These are phyloP conservation scores for Nipponia nippon DNA, from an alignment of 2,113 vertebrate genomes.

Conservation along the genomic window DNA sequence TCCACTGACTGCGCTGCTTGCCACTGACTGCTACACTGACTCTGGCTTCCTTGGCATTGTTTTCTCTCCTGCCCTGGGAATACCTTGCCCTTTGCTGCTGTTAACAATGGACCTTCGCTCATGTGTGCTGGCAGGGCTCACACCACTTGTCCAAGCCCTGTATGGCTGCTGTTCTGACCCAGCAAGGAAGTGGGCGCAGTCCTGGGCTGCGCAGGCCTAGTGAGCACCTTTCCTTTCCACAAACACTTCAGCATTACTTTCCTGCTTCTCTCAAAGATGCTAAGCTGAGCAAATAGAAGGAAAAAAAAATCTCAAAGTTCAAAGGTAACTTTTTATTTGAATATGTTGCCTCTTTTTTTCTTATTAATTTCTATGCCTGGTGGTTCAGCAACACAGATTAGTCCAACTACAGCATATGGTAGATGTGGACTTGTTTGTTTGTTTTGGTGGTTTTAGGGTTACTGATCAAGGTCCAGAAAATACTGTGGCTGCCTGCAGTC, in stretches of 20 bases:
- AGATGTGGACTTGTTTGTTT: neutral
- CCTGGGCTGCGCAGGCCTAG: neutral
- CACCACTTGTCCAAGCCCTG: fast-evolving
- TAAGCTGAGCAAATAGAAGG: neutral
- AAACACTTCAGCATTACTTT: neutral
- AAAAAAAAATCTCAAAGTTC: neutral
- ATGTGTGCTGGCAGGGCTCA: neutral
- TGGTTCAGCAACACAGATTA: neutral
- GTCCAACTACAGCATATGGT: neutral
- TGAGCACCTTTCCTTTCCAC: neutral
- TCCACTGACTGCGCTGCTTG: neutral
- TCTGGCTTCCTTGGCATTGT: neutral
- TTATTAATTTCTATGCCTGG: neutral
- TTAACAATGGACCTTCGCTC: neutral
- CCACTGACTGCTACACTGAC: neutral
- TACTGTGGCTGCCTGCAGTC: constrained; percentile 46
- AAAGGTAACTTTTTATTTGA: neutral
- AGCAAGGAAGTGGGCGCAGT: neutral
- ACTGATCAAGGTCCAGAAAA: neutral
- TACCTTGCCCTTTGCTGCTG: neutral
- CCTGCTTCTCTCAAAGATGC: neutral
- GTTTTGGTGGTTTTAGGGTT: constrained; percentile 25
- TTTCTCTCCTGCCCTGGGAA: neutral
- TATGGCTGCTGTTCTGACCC: neutral
- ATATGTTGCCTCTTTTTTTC: neutral